Base-by-base conservation (phyloP, 2,113 vertebrate species). In the Cariama cristata region DNA sequence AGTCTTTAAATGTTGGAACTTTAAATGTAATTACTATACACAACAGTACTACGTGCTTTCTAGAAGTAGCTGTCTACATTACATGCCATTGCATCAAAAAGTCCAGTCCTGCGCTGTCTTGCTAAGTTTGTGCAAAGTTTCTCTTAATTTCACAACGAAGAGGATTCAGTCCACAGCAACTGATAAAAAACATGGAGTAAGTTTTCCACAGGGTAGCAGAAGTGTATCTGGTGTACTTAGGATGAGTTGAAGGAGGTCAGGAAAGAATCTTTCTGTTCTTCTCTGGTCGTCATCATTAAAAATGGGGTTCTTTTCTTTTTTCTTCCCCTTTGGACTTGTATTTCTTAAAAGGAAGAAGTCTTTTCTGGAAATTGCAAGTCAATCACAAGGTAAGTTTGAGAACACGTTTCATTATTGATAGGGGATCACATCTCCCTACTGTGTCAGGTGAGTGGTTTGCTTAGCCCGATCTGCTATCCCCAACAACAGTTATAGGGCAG, bases 31-130 rank as follows among this genome's bases (percentile, higher is more conserved):
- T 21, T 64, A 4, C 23, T 93, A 11, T 60, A n/a, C 5, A 38
- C 21, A 55, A 15, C 75, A 86, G 30, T 49, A 52, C 11, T 15
- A 4, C 0, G 0, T 53, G 33, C 6, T 71, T 53, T 80, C 7
- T 84, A 9, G 30, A 55, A 63, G 42, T 13, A 63, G 17, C 17
- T 82, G 27, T 58, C 9, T 79, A 14, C 30, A 4, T 49, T 74
- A 40, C 22, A 3, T 73, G 9, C 14, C 30, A 5, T 83, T 72
- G 9, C 63, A 58, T 74, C 12, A 32, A 19, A 22, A 74, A 59
- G 22, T 67, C 5, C 52, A 35, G 22, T 75, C 35, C 16, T 73
- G n/a, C 7, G 1, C 21, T 53, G 11, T 56, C 24, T 76, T 49
- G 56, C 21, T 16, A 66, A 60, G 32, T 60, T 56, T 85, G 30